phyloP scores from a whole-genome alignment of 2,888 invertebrate genomes.

The Dioctria linearis region DNA sequence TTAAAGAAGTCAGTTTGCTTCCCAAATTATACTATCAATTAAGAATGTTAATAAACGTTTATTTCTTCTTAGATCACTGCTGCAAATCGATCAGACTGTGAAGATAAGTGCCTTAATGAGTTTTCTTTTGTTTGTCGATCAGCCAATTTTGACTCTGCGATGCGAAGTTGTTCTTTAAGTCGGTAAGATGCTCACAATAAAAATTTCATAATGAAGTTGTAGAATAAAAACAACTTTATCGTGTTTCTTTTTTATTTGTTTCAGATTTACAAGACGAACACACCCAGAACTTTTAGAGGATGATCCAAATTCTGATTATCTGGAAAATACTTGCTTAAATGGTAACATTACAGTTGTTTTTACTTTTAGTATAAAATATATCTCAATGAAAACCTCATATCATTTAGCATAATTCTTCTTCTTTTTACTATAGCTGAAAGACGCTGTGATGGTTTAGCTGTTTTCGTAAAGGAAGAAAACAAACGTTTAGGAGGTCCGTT shows the following conservation, averaged over 20 bases:
- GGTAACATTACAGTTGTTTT: conserved; percentile 72
- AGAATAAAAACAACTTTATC: not conserved
- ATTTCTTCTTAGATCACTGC: conserved; percentile 73
- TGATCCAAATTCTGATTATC: conserved; percentile 89
- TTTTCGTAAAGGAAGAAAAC: conserved; percentile 92
- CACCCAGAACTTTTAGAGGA: conserved; percentile 89
- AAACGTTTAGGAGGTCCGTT: conserved; percentile 90
- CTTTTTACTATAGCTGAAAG: conserved; percentile 78
- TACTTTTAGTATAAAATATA: not conserved
- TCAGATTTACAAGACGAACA: conserved; percentile 84
- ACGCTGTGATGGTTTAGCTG: conserved; percentile 88
- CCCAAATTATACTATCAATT: not conserved
- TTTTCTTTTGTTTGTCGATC: conserved; percentile 91
- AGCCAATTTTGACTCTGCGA: conserved; percentile 84
- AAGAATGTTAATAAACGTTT: not conserved
- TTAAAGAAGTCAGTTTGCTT: conserved; percentile 79
- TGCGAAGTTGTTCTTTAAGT: conserved; percentile 85
- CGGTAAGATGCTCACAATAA: conserved; percentile 64
- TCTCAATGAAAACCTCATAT: not conserved
- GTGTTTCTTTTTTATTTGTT: not conserved
- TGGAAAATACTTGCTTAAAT: conserved; percentile 92
- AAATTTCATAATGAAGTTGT: not conserved
- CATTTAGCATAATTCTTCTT: conserved; percentile 55
- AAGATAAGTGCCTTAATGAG: conserved; percentile 91
- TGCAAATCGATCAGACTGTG: conserved; percentile 89